These are phyloP conservation scores for Polydrusus cervinus DNA, from an alignment of 2,888 invertebrate species.

Conservation along the genomic window DNA sequence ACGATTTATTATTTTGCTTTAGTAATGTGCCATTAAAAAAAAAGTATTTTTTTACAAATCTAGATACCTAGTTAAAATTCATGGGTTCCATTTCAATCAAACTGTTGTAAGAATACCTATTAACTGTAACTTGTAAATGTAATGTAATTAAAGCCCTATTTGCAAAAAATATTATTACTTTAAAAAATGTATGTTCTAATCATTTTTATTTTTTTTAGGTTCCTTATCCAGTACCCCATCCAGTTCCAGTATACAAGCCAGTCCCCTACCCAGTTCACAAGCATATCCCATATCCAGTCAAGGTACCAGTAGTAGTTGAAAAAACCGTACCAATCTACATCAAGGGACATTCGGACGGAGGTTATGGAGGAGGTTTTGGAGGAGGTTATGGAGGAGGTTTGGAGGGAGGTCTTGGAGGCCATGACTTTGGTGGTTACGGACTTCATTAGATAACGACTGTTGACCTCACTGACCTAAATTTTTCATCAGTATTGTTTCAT, in stretches of 20 bases:
- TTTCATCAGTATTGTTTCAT: conserved; percentile 32
- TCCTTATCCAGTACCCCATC: conserved; percentile 71
- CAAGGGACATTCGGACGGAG: conserved; percentile 58
- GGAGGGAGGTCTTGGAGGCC: conserved; percentile 47
- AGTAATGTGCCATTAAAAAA: too few relatives aligned
- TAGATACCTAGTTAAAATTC: too few relatives aligned
- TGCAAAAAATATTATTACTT: too few relatives aligned
- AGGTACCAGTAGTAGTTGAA: conserved; percentile 74
- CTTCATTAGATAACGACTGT: conserved; percentile 58
- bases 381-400: conserved; percentile 30
- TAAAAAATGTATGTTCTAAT: too few relatives aligned
- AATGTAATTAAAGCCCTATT: too few relatives aligned
- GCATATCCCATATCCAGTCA: conserved; percentile 73
- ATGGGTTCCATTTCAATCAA: too few relatives aligned
- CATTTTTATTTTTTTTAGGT: conserved; percentile 63
- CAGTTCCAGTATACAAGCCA: conserved; percentile 65
- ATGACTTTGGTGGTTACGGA: conserved; percentile 33
- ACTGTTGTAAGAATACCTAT: too few relatives aligned
- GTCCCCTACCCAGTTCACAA: conserved; percentile 68
- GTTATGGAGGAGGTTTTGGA: conserved; percentile 47
- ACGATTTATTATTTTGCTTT: too few relatives aligned
- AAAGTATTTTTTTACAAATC: too few relatives aligned
- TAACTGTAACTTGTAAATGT: too few relatives aligned
- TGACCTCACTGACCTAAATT: conserved; percentile 40
- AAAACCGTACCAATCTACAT: conserved; percentile 71